Conservation (phyloP, 1,140 invertebrate genomes). For the Sesamia nonagrioides region DNA sequence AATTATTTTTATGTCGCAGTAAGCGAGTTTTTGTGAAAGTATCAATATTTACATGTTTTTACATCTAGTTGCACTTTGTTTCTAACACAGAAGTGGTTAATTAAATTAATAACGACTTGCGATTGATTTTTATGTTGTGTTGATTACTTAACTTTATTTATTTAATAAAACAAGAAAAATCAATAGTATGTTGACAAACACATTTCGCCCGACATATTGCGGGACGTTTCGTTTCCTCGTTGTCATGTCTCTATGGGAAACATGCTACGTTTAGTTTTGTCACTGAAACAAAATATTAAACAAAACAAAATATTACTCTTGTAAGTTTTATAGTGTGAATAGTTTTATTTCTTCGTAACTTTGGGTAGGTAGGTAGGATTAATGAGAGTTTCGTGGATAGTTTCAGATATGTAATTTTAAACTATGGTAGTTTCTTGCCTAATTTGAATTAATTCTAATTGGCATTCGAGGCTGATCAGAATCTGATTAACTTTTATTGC, state of each 20-base stretch:
- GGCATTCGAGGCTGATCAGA: no score
- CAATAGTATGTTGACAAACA: conserved; percentile 84
- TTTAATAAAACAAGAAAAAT: conserved; percentile 61
- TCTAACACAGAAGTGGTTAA: background rate
- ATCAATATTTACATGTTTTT: background rate
- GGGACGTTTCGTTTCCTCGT: conserved; percentile 31
- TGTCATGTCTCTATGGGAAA: background rate
- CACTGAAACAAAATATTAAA: background rate
- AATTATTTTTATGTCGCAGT: conserved; percentile 40
- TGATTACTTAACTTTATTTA: conserved; percentile 50
- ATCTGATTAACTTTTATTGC: no score
- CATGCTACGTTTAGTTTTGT: conserved; percentile 14
- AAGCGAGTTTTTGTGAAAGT: conserved; percentile 18
- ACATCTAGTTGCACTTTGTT: conserved; percentile 11
- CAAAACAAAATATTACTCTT: background rate
- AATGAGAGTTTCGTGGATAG: no score
- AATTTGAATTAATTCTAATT: no score
- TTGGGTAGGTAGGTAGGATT: no score
- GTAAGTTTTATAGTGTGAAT: no score
- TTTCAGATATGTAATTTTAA: no score
- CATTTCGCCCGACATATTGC: conserved; percentile 54
- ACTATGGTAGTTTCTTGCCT: no score
- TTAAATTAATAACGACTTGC: background rate
- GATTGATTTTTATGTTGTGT: conserved; percentile 12
- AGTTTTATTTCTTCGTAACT: no score